phyloP scores from a whole-genome alignment of 2,113 vertebrate genomes.

The Lathamus discolor region DNA sequence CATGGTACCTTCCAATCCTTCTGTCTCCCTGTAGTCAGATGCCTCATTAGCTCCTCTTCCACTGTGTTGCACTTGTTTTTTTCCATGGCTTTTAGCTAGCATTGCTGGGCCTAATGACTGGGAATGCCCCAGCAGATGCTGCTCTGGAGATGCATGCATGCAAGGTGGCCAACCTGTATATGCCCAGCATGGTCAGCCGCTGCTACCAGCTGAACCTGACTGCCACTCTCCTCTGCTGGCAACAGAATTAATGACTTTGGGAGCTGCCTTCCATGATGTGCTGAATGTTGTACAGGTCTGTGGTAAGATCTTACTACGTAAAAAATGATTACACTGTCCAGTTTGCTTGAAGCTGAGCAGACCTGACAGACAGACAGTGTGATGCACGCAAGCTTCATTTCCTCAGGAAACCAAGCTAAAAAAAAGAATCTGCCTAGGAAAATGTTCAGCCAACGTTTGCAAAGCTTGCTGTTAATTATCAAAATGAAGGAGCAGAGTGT shows the following conservation, averaged over 20 bases:
- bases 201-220: not conserved
- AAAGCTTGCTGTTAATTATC: slow-evolving; percentile 14
- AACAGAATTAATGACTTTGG: not conserved
- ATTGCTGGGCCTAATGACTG: not conserved
- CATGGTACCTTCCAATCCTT: not conserved
- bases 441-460: slow-evolving; percentile 17
- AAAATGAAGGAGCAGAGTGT: slow-evolving; percentile 14
- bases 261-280: not conserved
- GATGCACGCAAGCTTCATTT: slow-evolving; percentile 60
- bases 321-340: not conserved
- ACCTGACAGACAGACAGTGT: slow-evolving; percentile 29
- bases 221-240: not conserved
- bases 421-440: not conserved
- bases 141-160: not conserved
- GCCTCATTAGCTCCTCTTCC: not conserved
- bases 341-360: slow-evolving; percentile 40
- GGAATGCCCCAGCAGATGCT: not conserved
- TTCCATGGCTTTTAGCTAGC: not conserved
- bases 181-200: not conserved
- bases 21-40: not conserved
- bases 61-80: rapidly evolving
- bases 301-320: not conserved
- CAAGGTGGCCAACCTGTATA: not conserved
- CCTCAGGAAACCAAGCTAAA: slow-evolving; percentile 37
- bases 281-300: slow-evolving; percentile 1